Conservation (phyloP, 1,140 invertebrate genomes). For the Sesamia nonagrioides region DNA sequence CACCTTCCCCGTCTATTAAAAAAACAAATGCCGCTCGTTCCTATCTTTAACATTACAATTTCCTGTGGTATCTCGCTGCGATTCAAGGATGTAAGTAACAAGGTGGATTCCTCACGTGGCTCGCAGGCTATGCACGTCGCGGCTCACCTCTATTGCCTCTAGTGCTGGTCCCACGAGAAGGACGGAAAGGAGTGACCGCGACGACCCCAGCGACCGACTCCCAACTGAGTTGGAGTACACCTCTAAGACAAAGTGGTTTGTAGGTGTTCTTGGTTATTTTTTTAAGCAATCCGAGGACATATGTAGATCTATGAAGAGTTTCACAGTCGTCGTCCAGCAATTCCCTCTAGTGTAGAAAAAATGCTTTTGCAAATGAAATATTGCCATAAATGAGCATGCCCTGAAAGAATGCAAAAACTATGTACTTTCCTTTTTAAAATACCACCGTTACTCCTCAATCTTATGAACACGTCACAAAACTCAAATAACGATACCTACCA, state of each 20-base stretch:
- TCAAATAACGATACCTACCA: not conserved
- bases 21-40: not conserved
- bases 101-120: slow-evolving; percentile 19
- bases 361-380: no score
- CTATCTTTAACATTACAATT: slow-evolving; percentile 18
- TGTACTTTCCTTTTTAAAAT: not conserved
- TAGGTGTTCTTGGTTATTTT: not conserved
- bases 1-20: not conserved
- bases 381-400: no score
- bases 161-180: slow-evolving; percentile 48
- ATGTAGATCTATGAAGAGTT: no score
- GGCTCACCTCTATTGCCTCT: slow-evolving; percentile 48
- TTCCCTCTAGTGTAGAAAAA: no score
- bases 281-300: no score
- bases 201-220: slow-evolving; percentile 8
- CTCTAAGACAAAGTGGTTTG: not conserved
- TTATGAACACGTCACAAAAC: not conserved
- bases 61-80: not conserved
- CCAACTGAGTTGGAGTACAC: slow-evolving; percentile 23
- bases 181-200: not conserved
- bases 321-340: no score
- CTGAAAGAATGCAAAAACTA: not conserved
- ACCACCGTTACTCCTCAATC: no score
- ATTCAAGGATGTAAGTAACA: not conserved
- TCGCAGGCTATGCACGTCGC: slow-evolving; percentile 26